Conservation (phyloP, 2,113 vertebrate species). For the Oncorhynchus mykiss region DNA sequence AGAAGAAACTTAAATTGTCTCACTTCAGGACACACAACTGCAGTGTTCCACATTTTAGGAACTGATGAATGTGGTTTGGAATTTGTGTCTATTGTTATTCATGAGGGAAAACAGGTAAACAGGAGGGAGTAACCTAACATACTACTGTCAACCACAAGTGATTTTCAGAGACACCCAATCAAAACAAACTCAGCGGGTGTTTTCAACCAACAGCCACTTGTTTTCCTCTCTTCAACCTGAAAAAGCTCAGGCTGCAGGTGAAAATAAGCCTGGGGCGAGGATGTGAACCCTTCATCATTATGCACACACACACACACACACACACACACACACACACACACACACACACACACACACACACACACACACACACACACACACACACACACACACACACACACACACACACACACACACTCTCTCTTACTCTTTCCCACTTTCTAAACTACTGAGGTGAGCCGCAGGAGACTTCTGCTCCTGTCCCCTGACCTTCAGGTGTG, state of each 20-base stretch:
- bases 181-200: slow-evolving; percentile 36
- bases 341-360: neutral
- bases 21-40: no score
- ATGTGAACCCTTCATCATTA: slow-evolving; percentile 38
- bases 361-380: neutral
- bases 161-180: slow-evolving; percentile 34
- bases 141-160: slow-evolving; percentile 18
- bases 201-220: neutral
- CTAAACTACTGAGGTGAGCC: slow-evolving; percentile 42
- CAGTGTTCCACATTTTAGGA: no score
- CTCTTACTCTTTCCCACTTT: neutral
- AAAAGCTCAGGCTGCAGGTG: slow-evolving; percentile 17
- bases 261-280: slow-evolving; percentile 4
- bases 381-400: neutral
- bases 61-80: no score
- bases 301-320: neutral
- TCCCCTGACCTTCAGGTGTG: slow-evolving; percentile 47
- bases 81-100: slow-evolving; percentile 15
- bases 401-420: no score
- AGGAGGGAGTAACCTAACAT: slow-evolving; percentile 41
- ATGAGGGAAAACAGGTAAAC: slow-evolving; percentile 45
- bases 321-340: slow-evolving; percentile 1
- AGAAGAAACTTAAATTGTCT: no score
- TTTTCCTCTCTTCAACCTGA: slow-evolving; percentile 30
- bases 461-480: slow-evolving; percentile 29